These are phyloP conservation scores for Tortricodes alternella DNA, from an alignment of 2,888 invertebrate species.

Conservation along the genomic window DNA sequence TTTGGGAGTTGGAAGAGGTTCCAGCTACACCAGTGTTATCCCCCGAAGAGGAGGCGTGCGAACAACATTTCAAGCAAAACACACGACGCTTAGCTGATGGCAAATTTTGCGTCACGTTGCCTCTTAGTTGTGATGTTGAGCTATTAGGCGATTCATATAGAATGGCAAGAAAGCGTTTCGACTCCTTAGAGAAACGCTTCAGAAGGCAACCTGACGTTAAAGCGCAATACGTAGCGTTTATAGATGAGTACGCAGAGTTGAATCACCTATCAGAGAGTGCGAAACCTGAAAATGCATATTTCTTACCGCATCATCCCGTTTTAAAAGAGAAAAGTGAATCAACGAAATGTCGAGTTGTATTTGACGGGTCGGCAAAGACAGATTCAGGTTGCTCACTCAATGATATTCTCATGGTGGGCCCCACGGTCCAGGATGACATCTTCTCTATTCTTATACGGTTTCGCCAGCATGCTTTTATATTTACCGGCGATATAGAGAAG, in stretches of 20 bases:
- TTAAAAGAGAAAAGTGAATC: slow-evolving; percentile 37
- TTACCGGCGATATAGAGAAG: slow-evolving; percentile 50
- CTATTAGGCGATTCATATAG: slow-evolving; percentile 35
- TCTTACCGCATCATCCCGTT: slow-evolving; percentile 44
- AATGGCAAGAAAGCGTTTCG: slow-evolving; percentile 37
- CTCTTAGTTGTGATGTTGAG: slow-evolving; percentile 31
- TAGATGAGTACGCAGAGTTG: slow-evolving; percentile 29
- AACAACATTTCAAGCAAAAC: slow-evolving; percentile 36
- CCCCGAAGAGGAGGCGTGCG: slow-evolving; percentile 36
- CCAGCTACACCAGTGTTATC: slow-evolving; percentile 25
- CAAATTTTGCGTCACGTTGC: slow-evolving; percentile 38
- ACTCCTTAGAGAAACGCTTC: slow-evolving; percentile 35
- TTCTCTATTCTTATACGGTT: slow-evolving; percentile 43
- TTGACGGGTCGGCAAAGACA: slow-evolving; percentile 41
- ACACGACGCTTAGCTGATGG: slow-evolving; percentile 33
- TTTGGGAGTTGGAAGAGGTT: slow-evolving; percentile 41
- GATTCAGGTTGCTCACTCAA: slow-evolving; percentile 42
- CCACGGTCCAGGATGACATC: slow-evolving; percentile 44
- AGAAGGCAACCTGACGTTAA: slow-evolving; percentile 33
- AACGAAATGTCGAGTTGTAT: slow-evolving; percentile 44
- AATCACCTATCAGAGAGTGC: slow-evolving; percentile 32
- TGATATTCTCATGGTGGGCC: slow-evolving; percentile 43
- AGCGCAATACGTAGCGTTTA: slow-evolving; percentile 32
- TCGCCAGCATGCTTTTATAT: slow-evolving; percentile 39
- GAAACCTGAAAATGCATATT: slow-evolving; percentile 28